Evolutionary conservation across 2,888 invertebrate genomes (phyloP).

Genomic region (Pasiphila rectangulata): DNA sequence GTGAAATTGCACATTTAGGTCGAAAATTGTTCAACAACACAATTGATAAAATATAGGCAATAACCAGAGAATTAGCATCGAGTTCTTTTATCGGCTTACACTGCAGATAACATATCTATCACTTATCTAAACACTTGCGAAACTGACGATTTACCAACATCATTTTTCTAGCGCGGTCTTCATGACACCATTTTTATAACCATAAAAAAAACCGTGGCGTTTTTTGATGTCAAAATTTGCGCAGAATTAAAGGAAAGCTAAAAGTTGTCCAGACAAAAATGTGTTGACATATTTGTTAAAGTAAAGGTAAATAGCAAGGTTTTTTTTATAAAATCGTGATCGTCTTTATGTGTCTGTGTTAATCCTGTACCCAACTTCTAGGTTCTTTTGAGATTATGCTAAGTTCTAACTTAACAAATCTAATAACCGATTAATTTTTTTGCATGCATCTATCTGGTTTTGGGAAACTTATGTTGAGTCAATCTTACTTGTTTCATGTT

Average conservation of each 20-base stretch:
- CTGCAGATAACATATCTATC: constrained; percentile 16
- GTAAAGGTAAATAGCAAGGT: constrained; percentile 19
- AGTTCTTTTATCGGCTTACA: constrained; percentile 12
- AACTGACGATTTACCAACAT: constrained; percentile 3
- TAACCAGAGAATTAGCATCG: constrained; percentile 13
- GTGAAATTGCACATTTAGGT: too few relatives aligned
- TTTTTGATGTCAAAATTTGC: neutral
- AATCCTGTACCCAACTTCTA: neutral
- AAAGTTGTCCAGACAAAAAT: neutral
- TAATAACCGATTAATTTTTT: neutral
- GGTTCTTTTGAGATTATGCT: neutral
- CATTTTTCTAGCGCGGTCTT: neutral
- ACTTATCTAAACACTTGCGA: constrained; percentile 17
- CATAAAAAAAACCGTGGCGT: neutral
- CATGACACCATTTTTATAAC: neutral
- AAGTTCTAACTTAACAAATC: constrained; percentile 3
- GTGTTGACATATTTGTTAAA: constrained; percentile 3
- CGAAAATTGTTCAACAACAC: neutral
- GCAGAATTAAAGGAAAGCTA: too few relatives aligned
- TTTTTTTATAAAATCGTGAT: constrained; percentile 14
- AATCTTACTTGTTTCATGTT: too few relatives aligned
- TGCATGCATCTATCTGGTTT: constrained; percentile 6
- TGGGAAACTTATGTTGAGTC: neutral
- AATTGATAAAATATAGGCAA: neutral
- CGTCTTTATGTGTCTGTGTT: constrained; percentile 10